Evolutionary conservation across 2,113 vertebrate genomes (phyloP), one percentile per base, ranked within the genome.

Genomic region (Callopanchax toddi): DNA sequence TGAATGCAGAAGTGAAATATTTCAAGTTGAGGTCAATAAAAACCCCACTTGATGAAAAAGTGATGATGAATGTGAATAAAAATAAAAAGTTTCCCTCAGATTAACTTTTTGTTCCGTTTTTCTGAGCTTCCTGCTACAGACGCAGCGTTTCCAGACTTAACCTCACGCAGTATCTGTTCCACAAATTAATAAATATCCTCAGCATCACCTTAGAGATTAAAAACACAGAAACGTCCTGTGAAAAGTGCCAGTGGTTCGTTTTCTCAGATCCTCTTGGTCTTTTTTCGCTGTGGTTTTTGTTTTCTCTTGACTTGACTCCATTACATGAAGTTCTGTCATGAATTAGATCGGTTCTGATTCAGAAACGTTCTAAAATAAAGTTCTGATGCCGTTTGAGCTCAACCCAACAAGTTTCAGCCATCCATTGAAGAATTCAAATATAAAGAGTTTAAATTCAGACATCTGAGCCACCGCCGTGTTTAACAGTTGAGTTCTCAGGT

Each of bases 111-210:
- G 58, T 82, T 84, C 78, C 67, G 45, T 53, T 79, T 77, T 78
- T 48, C 16, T 18, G 16, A 42, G 74, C 76, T 81, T 84, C 85
- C 48, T 67, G 54, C 64, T 57, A 57, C 6, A 23, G n/a, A 36
- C 13, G 2, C 15, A 0, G 21, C 9, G 46, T 65, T 75, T 71
- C 23, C 42, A 57, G 43, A 13, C 4, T 4, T 3, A 7, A 36
- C 49, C 17, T 22, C 44, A n/a, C 12, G 22, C 50, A 65, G 79
- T 74, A 82, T 84, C 71, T 74, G 76, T 87, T 84, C 79, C 71
- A 71, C 74, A 77, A 72, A 61, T 66, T 39, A 5, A 61, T 61
- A 36, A 37, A 67, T 76, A 48, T 67, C 3, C 15, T 56, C 49
- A 37, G 32, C 56, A 11, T 18, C 17, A 37, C 50, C 5, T 0